Evolutionary conservation across 2,888 invertebrate genomes (phyloP), one percentile per base, ranked within the genome.

Genomic region (Chloroclysta siterata): DNA sequence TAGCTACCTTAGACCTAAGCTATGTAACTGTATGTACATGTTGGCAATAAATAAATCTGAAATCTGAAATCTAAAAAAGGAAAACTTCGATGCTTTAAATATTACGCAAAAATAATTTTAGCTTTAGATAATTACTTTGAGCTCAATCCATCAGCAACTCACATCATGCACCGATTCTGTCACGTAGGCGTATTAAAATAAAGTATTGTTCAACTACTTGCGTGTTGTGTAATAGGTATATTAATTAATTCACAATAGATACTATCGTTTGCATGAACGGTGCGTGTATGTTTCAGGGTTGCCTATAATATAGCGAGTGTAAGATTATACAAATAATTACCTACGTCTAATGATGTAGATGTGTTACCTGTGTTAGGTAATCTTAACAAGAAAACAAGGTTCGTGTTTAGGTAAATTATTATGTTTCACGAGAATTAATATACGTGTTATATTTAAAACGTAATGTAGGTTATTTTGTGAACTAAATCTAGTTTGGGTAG

Each of bases 371-470:
- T 44, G 14, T 33, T 17, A 42, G 15, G 42, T 57, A 57, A 57
- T 57, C 14, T 42, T 57, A 51, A 57, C 33, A 57, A 42, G 57
- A 4, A 41, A 50, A 57, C 39, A 53, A 22, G 36, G 42, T 57
- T 57, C 11, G 14, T 41, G 29, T 57, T 48, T 28, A 17, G 17
- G 17, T 48, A 28, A 48, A 48, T 28, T 48, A 28, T 28, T 47
- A 13, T 13, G 28, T 48, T 48, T 7, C n/a, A 46, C 10, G 46
- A 17, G 17, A 46, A 11, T 46, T 11, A 11, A 46, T 33, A 33
- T 39, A 39, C 36, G 11, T 39, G 36, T 39, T 5, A 33, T 39
- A 39, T 39, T 11, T 39, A 39, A 39, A 39, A 39, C 11, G 36
- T 39, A 33, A 33, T 33, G 0, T 39, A 3, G 36, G 36, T 10